These are phyloP conservation scores for Nettapus auritus DNA, from an alignment of 2,113 vertebrate species.

Conservation along the genomic window DNA sequence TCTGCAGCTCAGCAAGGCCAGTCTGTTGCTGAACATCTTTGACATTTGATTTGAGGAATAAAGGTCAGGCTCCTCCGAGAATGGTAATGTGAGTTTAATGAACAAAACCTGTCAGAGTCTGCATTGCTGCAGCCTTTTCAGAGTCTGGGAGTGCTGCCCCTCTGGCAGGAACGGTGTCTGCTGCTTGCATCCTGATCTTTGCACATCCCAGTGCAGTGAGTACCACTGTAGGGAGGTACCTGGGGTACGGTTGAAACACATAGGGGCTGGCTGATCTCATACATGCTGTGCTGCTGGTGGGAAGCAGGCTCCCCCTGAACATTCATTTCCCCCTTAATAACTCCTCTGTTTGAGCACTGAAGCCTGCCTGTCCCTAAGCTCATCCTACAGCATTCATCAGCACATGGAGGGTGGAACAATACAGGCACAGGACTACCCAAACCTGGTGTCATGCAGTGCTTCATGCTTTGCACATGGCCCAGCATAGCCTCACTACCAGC, in stretches of 20 bases:
- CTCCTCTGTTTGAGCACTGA: background rate
- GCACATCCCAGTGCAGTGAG: accelerated
- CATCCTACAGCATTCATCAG: background rate
- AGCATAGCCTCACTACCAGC: background rate
- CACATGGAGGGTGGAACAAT: too few species aligned
- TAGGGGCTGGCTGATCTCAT: background rate
- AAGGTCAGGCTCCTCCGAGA: conserved; percentile 26
- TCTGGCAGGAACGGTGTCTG: accelerated
- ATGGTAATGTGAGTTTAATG: conserved; percentile 1
- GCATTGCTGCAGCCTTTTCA: background rate
- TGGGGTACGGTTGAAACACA: background rate
- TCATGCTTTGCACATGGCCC: background rate
- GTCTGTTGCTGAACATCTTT: background rate
- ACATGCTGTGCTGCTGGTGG: background rate
- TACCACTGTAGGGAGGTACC: accelerated
- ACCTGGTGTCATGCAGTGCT: accelerated
- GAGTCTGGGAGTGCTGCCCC: background rate
- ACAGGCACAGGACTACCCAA: background rate
- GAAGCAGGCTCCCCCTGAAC: background rate
- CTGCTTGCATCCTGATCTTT: background rate
- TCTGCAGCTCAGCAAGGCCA: background rate
- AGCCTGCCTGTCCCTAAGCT: background rate
- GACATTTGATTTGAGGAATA: conserved; percentile 54
- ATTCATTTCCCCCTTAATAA: background rate
- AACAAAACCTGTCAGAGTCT: background rate